A percentile compares a stretch with the other conserved stretches of the same genome.
Conservation (phyloP, 2,797 vertebrate species). For the Neoniphon sammara region DNA sequence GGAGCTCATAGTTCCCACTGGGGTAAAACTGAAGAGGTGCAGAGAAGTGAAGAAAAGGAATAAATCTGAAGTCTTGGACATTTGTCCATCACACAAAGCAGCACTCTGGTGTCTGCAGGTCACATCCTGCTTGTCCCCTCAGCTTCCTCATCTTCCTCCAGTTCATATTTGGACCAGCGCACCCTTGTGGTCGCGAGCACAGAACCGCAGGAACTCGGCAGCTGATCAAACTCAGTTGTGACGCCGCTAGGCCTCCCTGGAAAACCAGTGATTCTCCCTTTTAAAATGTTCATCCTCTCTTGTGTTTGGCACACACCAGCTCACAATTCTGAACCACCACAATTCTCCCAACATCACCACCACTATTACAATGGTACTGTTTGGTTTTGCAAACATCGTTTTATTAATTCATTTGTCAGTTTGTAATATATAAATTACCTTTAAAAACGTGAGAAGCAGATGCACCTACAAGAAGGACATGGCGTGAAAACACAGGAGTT, state of each 20-base stretch:
- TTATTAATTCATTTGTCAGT: conserved; percentile 77
- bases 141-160: conserved; percentile 13
- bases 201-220: conserved; percentile 31
- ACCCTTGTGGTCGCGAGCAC: conserved; percentile 15
- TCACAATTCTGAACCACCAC: conserved; percentile 38
- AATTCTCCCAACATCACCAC: conserved; percentile 14
- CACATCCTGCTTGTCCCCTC: background rate
- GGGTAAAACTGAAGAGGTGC: conserved; percentile 31
- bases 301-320: conserved; percentile 52
- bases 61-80: conserved; percentile 12
- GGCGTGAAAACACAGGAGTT: conserved; percentile 71
- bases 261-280: conserved; percentile 25
- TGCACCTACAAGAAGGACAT: conserved; percentile 79
- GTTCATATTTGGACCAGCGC: background rate
- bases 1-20: no score
- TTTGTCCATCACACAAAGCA: conserved; percentile 30
- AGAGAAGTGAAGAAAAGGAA: conserved; percentile 11
- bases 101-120: conserved; percentile 34
- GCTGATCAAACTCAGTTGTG: background rate
- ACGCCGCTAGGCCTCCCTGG: conserved; percentile 6
- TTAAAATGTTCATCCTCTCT: conserved; percentile 14
- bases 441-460: conserved; percentile 90
- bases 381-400: conserved; percentile 72
- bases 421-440: conserved; percentile 93
- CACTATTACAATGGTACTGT: conserved; percentile 44